These are phyloP conservation scores for Hiodon tergisus DNA, from an alignment of 2,113 vertebrate genomes.

Conservation along the genomic window DNA sequence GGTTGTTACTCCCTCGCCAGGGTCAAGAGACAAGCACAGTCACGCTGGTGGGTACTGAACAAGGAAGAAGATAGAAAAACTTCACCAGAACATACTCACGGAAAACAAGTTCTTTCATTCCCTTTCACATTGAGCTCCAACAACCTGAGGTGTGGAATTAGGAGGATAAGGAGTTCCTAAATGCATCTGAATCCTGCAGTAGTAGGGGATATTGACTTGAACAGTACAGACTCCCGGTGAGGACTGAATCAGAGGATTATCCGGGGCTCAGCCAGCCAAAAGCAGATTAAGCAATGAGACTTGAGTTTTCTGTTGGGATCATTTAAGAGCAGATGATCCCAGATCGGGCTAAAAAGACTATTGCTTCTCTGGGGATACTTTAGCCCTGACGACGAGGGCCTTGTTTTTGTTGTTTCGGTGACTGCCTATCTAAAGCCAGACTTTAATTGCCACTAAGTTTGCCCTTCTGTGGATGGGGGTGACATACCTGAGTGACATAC, in stretches of 20 bases:
- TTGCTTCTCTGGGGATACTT: background rate
- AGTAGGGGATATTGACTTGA: constrained; percentile 8
- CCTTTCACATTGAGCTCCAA: background rate
- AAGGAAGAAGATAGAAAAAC: background rate
- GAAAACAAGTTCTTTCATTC: background rate
- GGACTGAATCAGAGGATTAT: constrained; percentile 43
- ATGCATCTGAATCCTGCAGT: background rate
- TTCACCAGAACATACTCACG: background rate
- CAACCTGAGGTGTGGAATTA: background rate
- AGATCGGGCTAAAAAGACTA: constrained; percentile 28
- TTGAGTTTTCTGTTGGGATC: constrained; percentile 19
- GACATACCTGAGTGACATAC: no score
- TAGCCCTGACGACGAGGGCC: background rate
- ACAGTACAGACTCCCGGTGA: constrained; percentile 18
- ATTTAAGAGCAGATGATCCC: constrained; percentile 34
- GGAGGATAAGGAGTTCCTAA: constrained; percentile 11
- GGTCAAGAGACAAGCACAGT: background rate
- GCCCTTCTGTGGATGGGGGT: no score
- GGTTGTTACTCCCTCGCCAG: constrained; percentile 6
- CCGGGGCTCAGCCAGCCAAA: constrained; percentile 34
- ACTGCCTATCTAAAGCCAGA: no score
- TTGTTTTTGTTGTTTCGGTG: background rate
- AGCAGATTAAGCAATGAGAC: constrained; percentile 28
- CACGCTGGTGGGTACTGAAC: background rate
- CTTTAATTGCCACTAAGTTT: no score